Evolutionary conservation across 2,888 invertebrate species (phyloP).

Genomic region (Acleris literana): DNA sequence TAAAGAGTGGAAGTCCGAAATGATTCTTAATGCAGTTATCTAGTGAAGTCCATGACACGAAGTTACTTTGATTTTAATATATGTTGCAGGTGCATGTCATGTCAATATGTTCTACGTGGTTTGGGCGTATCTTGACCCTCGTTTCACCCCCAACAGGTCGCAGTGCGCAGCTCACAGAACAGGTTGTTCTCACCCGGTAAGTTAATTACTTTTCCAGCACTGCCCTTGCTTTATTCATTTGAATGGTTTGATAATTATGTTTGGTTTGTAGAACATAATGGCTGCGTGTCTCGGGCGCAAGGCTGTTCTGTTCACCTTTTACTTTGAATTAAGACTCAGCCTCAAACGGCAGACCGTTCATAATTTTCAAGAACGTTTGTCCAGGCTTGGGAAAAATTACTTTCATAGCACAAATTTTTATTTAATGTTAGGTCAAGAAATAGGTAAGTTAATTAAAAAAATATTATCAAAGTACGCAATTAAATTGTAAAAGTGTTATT

Average conservation of each 20-base stretch:
- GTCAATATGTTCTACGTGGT: no score
- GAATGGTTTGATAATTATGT: constrained; percentile 34
- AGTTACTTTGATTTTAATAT: no score
- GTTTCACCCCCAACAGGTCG: no score
- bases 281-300: constrained; percentile 63
- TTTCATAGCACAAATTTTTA: constrained; percentile 12
- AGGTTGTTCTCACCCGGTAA: neutral
- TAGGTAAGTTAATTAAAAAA: no score
- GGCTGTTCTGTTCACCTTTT: constrained; percentile 69
- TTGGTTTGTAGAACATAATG: constrained; percentile 39
- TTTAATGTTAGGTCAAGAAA: no score
- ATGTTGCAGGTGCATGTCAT: no score
- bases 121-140: no score
- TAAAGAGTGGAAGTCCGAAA: no score
- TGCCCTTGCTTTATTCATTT: constrained; percentile 30
- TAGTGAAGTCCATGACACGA: no score
- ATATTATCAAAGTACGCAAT: no score
- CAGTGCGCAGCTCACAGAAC: neutral
- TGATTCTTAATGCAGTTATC: no score
- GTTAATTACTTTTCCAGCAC: constrained; percentile 1
- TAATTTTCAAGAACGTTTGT: constrained; percentile 61
- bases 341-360: constrained; percentile 67
- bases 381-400: constrained; percentile 60
- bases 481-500: no score
- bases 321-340: constrained; percentile 66